phyloP scores from a whole-genome alignment of 2,113 vertebrate species.

The Ciconia boyciana region DNA sequence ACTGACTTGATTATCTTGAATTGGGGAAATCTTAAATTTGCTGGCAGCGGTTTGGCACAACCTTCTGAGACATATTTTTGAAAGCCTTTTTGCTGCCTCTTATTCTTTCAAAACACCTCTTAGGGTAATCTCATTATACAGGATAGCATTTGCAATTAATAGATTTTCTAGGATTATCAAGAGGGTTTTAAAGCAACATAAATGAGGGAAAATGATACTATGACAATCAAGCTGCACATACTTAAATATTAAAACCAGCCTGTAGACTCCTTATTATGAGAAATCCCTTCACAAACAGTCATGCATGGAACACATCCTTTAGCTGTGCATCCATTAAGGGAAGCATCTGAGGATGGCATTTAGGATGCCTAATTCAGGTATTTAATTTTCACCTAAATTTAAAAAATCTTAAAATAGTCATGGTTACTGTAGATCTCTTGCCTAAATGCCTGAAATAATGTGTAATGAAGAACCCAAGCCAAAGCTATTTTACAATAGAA shows the following conservation, averaged over 20 bases:
- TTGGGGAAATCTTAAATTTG: background rate
- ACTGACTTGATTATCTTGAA: background rate
- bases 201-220: background rate
- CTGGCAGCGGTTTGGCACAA: background rate
- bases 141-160: slow-evolving; percentile 26
- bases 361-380: background rate
- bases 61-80: background rate
- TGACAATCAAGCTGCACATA: background rate
- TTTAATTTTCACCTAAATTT: background rate
- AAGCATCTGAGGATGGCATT: background rate
- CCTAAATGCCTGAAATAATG: background rate
- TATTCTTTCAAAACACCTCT: slow-evolving; percentile 13
- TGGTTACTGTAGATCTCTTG: background rate
- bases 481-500: background rate
- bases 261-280: background rate
- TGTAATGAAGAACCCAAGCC: background rate
- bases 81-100: background rate
- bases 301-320: background rate
- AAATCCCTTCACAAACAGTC: slow-evolving; percentile 10
- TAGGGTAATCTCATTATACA: slow-evolving; percentile 15
- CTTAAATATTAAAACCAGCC: slow-evolving; percentile 9
- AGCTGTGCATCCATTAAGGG: background rate
- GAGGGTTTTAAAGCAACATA: background rate
- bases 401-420: background rate
- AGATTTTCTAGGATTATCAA: slow-evolving; percentile 38